A percentile compares a stretch with the other conserved stretches of the same genome.
Conservation (phyloP, 2,888 invertebrate genomes). For the Drosophila monieri region DNA sequence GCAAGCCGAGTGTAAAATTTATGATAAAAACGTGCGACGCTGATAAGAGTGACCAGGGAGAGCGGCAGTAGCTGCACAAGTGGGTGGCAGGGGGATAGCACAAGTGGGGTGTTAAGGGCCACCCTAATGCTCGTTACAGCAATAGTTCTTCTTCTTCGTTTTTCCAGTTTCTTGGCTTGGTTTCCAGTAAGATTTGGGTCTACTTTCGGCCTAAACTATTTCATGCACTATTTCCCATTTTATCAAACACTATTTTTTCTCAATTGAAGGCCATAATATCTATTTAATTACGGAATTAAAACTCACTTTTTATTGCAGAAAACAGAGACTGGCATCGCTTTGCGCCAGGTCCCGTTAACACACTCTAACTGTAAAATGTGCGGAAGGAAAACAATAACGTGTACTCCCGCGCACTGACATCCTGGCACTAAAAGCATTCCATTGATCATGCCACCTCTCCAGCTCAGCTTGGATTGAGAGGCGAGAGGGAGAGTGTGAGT, state of each 20-base stretch:
- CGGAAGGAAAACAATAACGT: neutral
- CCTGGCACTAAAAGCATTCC: neutral
- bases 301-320: too few species aligned
- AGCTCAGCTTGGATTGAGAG: neutral
- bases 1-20: conserved; percentile 73
- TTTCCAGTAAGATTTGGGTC: too few species aligned
- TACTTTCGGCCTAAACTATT: too few species aligned
- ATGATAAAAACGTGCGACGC: conserved; percentile 73
- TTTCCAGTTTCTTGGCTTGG: too few species aligned
- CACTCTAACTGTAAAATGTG: neutral
- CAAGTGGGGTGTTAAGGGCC: neutral
- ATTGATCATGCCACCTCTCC: neutral
- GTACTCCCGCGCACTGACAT: neutral
- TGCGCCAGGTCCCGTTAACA: neutral
- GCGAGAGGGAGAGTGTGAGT: too few species aligned
- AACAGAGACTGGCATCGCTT: too few species aligned
- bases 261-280: too few species aligned
- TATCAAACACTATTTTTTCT: too few species aligned
- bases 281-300: too few species aligned
- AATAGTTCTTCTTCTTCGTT: conserved; percentile 42
- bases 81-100: neutral
- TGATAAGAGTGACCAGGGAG: conserved; percentile 54
- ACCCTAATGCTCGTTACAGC: conserved; percentile 59
- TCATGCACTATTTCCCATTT: too few species aligned
- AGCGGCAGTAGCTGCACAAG: conserved; percentile 10